Base-by-base conservation (phyloP, 2,113 vertebrate genomes). In the Salvelinus alpinus region DNA sequence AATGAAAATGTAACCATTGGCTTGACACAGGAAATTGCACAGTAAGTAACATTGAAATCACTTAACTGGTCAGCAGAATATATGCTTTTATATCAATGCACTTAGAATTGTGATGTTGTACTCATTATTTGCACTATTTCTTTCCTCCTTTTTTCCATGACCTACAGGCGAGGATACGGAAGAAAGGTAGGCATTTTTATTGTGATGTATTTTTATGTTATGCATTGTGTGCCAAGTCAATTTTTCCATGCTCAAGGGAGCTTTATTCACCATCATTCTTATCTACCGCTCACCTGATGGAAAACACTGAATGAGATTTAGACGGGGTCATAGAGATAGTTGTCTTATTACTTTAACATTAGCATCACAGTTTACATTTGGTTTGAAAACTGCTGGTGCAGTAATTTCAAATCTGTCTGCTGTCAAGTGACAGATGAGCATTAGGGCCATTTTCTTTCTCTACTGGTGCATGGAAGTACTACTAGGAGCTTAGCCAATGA, bases 111-210 rank as follows among this genome's bases (percentile, higher is more conserved):
- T 77, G 9, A 5, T 78, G 78, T 44, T 44, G 9, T 3, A 11
- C 38, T 44, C 38, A 44, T 44, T 44, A 44, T 44, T 12, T 44
- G 38, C 38, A 44, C 38, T 79, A 74, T 84, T 83, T 89, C 12
- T 84, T 82, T 77, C n/a, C 47, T 83, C 25, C 38, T 38, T 25
- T 14, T 74, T 78, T 82, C 77, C 73, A 72, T 64, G 25, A 57
- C 80, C 47, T 47, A 57, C 87, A 92, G 91, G 27, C 85, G 86
- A 65, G 91, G 88, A 67, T 79, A 80, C 6, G 88, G 90, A 69
- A 87, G 90, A 78, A 88, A 85, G 91, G 91, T 92, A 86, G 87
- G 91, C 80, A 51, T 38, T 82, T 34, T 74, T 60, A 71, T 69
- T 76, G 72, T 83, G 48, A 80, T 73, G 31, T 74, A 24, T 79